Base-by-base conservation (phyloP, 2,888 invertebrate species). In the Drosophila fungiperda region DNA sequence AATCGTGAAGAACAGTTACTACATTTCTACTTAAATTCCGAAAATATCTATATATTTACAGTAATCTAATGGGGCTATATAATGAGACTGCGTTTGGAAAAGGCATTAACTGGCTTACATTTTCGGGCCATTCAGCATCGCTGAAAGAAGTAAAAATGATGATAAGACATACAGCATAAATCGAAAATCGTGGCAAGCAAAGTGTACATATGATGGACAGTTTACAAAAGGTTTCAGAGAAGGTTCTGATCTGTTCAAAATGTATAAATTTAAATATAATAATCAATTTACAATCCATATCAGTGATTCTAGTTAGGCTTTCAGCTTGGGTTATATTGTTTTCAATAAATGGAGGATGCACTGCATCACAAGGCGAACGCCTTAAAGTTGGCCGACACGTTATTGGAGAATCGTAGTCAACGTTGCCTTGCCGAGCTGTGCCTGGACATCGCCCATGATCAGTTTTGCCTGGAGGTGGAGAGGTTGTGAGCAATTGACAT, bases 311-410 rank as follows among this genome's bases (percentile, higher is more conserved):
- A 29, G 29, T 5, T 29, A 5, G 29, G 29, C 5, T 6, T 29
- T 29, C 5, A 29, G 29, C 0, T 29, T 29, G 29, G 29, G 29
- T 29, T 29, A 26, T 26, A 26, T 26, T 26, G 26, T 29, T 5
- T 29, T 29, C 94, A 95, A 70, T 95, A 94, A 0, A 93, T 98
- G 61, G 96, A 97, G 77, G 95, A 95, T 78, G 95, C 97, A 6
- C 94, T 97, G 59, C 93, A 95, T 9, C 96, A 95, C 70, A 98
- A 98, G 94, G 95, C 95, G 0, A 96, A 96, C 88, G 95, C 95
- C 3, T 92, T 96, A 62, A 98, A 98, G 93, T 94, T 98, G 73
- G 97, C 97, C 6, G 97, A 98, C 93, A 98, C 98, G 0, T 95
- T 98, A 38, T 93, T 98, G 70, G 98, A 98, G 93, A 97, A 97